A percentile compares a stretch with the other conserved stretches of the same genome.
Evolutionary conservation across 1,140 invertebrate species (phyloP).

Genomic region (Leptoteleia sp.): DNA sequence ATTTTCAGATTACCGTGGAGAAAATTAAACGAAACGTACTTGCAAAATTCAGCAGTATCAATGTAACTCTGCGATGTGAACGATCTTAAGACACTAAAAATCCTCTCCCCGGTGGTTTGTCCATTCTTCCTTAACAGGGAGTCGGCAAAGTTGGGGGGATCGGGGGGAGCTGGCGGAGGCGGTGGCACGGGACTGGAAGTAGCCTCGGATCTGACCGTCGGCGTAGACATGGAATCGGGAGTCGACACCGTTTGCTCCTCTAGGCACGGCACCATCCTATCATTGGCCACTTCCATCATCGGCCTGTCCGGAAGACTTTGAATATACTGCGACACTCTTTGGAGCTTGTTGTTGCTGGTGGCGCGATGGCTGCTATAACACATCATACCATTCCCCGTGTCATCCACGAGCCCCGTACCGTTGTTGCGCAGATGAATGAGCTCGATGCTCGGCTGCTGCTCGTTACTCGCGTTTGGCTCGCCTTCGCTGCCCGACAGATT

Average conservation of each 20-base stretch:
- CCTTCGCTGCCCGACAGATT: slow-evolving; percentile 63
- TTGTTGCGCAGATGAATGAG: slow-evolving; percentile 70
- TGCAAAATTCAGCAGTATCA: slow-evolving; percentile 79
- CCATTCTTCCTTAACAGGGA: slow-evolving; percentile 64
- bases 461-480: slow-evolving; percentile 57
- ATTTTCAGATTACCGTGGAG: too few species aligned
- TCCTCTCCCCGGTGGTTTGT: slow-evolving; percentile 77
- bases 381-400: slow-evolving; percentile 16
- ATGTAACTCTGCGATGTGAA: slow-evolving; percentile 78
- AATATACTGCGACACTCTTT: slow-evolving; percentile 76
- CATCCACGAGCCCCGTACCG: slow-evolving; percentile 5
- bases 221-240: slow-evolving; percentile 48
- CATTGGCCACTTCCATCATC: slow-evolving; percentile 67
- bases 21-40: slow-evolving; percentile 68
- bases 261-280: slow-evolving; percentile 48
- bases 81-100: slow-evolving; percentile 77
- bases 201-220: slow-evolving; percentile 50
- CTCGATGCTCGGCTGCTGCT: slow-evolving; percentile 72
- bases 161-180: slow-evolving; percentile 74
- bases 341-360: slow-evolving; percentile 69
- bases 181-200: slow-evolving; percentile 71
- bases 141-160: slow-evolving; percentile 68
- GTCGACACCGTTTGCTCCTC: slow-evolving; percentile 63
- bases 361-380: slow-evolving; percentile 34
- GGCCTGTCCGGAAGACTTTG: slow-evolving; percentile 76